Evolutionary conservation across 2,113 vertebrate genomes (phyloP), one percentile per base, ranked within the genome.

Genomic region (Coryphaenoides rupestris): DNA sequence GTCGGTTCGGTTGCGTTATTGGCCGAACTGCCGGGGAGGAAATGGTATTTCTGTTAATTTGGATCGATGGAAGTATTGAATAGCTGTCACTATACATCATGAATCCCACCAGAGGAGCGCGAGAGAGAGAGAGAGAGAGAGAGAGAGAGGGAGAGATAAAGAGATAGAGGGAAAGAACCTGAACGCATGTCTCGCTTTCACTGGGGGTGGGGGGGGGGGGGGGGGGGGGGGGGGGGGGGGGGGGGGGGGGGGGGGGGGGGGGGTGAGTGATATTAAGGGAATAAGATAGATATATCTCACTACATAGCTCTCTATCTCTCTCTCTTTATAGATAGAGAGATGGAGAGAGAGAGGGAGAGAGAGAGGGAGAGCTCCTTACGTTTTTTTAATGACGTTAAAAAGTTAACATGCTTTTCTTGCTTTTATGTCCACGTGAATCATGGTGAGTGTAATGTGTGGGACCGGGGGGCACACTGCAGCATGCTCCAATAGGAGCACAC

Each of bases 341-440:
- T 5, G 14, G 23, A 28, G n/a, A n/a, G 22, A 26, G 19, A 55
- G 54, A 23, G 19, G 82, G 33, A 40, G 33, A 40, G 33, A 40
- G 33, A 40, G 33, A 40, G 33, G 33, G 33, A 13, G 33, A 40
- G 33, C 4, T 40, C 33, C 33, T 40, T 40, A 40, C 9, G 33
- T 7, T 40, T 40, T 40, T 40, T 40, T 10, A 40, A 40, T 40
- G 33, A 40, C 13, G 88, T 90, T 91, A 86, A 91, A 87, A 87
- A 88, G 88, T 90, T 85, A 80, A 88, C 79, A 21, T 70, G 76
- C 63, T 57, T 81, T 78, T 84, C 71, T 70, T 21, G 60, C 83
- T 80, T 88, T 88, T 70, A 86, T 80, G 84, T 86, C 77, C 76
- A 69, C 74, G 83, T 87, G 84, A 90, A 81, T 87, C 80, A 89